Base-by-base conservation (phyloP, 2,113 vertebrate species). In the Dendropsophus ebraccatus region DNA sequence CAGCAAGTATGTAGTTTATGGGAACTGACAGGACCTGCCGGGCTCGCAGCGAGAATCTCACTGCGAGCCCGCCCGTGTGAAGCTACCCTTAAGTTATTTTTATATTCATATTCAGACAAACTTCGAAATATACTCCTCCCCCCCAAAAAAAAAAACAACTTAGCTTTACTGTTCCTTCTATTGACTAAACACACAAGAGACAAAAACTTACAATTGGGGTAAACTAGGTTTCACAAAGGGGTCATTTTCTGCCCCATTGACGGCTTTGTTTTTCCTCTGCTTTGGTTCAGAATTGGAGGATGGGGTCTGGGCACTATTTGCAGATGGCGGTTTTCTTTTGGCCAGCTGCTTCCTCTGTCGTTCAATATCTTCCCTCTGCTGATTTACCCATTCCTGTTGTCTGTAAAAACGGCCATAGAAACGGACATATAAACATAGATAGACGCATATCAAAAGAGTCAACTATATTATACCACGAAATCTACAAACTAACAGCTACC, bases 301-400 rank as follows among this genome's bases (percentile, higher is more conserved):
- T 87, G 96, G 98, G 88, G 96, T 92, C 94, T 99, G 98, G 91
- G 97, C 95, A 94, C 95, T 97, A 93, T 95, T 98, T 91, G 96
- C 94, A 88, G 97, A 91, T 56, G 98, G 96, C 87, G 98, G 98
- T 92, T 99, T 99, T 90, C 97, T 95, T 92, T 99, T 99, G 88
- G 97, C 98, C 89, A 99, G 92, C 90, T 99, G 96, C 92, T 99
- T 99, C 88, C 98, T 96, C 93, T 99, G 98, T 89, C 98, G 96
- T 94, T 99, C 98, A 87, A 99, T 99, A 87, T 99, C 98, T 94
- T 99, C 98, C 88, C 98, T 96, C 93, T 99, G 98, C 92, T 99
- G 98, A 94, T 99, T 99, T 90, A 99, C 95, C 95, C 94, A 97
- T 90, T 99, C 98, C 89, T 99, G 98, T 85, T 99, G 98, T 90